Evolutionary conservation across 2,888 invertebrate species (phyloP).

Genomic region (Hypselothyrea guttata): DNA sequence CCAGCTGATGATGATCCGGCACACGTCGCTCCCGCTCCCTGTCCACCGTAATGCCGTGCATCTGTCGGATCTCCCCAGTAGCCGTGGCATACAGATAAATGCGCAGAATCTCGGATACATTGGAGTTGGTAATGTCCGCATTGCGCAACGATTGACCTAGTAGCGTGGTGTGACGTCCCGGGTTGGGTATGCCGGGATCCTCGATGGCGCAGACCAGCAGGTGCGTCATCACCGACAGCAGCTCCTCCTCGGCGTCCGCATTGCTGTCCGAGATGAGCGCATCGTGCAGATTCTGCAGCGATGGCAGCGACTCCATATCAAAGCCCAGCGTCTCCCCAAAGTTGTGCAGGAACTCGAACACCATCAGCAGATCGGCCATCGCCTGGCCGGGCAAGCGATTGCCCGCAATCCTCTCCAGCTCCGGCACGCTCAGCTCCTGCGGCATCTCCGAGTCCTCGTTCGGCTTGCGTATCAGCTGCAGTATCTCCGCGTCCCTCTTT

Average conservation of each 20-base stretch:
- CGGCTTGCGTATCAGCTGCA: conserved; percentile 89
- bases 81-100: conserved; percentile 96
- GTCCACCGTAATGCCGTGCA: conserved; percentile 91
- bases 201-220: conserved; percentile 95
- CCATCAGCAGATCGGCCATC: conserved; percentile 95
- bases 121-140: conserved; percentile 95
- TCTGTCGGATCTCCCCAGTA: conserved; percentile 91
- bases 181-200: conserved; percentile 95
- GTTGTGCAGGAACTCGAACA: conserved; percentile 98
- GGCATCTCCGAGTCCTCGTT: conserved; percentile 94
- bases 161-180: conserved; percentile 93
- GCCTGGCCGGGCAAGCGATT: conserved; percentile 92
- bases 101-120: conserved; percentile 94
- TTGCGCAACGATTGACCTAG: conserved; percentile 94
- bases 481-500: conserved; percentile 87
- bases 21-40: conserved; percentile 90
- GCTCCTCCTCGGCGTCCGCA: conserved; percentile 91
- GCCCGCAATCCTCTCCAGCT: conserved; percentile 89
- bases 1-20: conserved; percentile 91
- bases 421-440: conserved; percentile 88
- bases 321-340: conserved; percentile 97
- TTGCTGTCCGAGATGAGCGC: conserved; percentile 90
- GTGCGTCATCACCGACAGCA: conserved; percentile 93
- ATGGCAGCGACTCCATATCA: conserved; percentile 93
- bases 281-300: conserved; percentile 92